Conservation (phyloP, 1,140 invertebrate species). For the Chironomus striatipennis region DNA sequence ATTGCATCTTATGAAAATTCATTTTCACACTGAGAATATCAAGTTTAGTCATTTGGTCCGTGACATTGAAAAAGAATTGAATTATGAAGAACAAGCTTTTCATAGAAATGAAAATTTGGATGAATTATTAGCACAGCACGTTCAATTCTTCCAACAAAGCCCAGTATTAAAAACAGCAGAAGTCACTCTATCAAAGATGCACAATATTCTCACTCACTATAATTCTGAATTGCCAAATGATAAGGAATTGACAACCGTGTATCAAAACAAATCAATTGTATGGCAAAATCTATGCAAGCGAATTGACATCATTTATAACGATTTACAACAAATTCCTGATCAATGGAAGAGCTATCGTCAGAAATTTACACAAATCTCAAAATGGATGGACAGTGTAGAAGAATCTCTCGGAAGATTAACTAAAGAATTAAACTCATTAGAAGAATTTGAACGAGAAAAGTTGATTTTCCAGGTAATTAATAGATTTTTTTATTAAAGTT, state of each 20-base stretch:
- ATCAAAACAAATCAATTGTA: constrained; percentile 56
- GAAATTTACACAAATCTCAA: constrained; percentile 75
- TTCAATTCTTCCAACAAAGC: constrained; percentile 62
- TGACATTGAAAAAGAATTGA: constrained; percentile 84
- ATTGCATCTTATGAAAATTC: constrained; percentile 75
- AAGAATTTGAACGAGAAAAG: constrained; percentile 84
- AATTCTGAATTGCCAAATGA: constrained; percentile 56
- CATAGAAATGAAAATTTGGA: constrained; percentile 77
- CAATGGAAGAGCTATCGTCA: constrained; percentile 80
- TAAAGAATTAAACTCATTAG: constrained; percentile 69
- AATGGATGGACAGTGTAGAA: constrained; percentile 87
- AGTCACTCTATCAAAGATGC: constrained; percentile 64
- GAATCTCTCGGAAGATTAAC: constrained; percentile 70
- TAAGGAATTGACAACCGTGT: constrained; percentile 51
- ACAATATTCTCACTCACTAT: constrained; percentile 57
- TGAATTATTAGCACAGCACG: constrained; percentile 65
- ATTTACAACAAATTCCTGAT: constrained; percentile 78
- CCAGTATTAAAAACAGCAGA: constrained; percentile 61
- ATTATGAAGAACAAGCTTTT: constrained; percentile 72
- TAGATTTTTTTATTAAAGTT: constrained; percentile 6
- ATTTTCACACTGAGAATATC: constrained; percentile 79
- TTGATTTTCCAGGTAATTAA: constrained; percentile 74
- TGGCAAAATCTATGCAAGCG: constrained; percentile 64
- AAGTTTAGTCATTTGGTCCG: constrained; percentile 77
- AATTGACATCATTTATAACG: constrained; percentile 61